Evolutionary conservation across 1,140 invertebrate species (phyloP).

Genomic region (Anoplolepis gracilipes): DNA sequence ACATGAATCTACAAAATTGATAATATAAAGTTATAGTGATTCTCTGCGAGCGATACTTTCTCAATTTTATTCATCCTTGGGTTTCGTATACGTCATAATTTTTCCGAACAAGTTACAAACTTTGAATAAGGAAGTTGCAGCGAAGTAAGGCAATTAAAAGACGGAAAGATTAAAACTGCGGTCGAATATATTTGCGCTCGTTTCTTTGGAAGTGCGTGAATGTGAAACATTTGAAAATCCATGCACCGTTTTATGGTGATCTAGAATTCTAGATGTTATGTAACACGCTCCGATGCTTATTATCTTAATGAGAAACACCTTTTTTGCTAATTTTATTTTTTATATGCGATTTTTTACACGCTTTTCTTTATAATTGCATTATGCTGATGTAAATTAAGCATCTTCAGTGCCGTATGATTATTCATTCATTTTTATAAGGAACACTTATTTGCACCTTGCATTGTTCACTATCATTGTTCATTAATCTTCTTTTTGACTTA

Average conservation of each 20-base stretch:
- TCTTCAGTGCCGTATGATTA: background rate
- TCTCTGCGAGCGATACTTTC: background rate
- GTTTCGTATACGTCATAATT: conserved; percentile 13
- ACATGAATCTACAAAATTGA: conserved; percentile 25
- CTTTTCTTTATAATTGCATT: background rate
- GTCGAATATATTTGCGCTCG: background rate
- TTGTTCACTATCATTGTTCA: background rate
- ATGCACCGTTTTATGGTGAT: background rate
- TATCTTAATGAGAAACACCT: background rate
- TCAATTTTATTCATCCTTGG: conserved; percentile 12
- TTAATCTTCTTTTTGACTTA: background rate
- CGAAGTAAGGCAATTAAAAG: conserved; percentile 17
- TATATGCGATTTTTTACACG: background rate
- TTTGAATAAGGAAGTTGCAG: conserved; percentile 14
- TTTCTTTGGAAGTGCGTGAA: background rate
- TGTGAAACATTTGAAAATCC: background rate
- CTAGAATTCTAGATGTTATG: background rate
- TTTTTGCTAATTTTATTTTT: background rate
- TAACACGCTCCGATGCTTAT: background rate
- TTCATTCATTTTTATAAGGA: background rate
- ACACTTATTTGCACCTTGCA: background rate
- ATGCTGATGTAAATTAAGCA: background rate
- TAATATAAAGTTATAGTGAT: background rate
- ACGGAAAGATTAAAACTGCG: conserved; percentile 3
- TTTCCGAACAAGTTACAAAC: background rate